A percentile compares a stretch with the other conserved stretches of the same genome.
Conservation (phyloP, 1,140 invertebrate species). For the Brachionus manjavacas region DNA sequence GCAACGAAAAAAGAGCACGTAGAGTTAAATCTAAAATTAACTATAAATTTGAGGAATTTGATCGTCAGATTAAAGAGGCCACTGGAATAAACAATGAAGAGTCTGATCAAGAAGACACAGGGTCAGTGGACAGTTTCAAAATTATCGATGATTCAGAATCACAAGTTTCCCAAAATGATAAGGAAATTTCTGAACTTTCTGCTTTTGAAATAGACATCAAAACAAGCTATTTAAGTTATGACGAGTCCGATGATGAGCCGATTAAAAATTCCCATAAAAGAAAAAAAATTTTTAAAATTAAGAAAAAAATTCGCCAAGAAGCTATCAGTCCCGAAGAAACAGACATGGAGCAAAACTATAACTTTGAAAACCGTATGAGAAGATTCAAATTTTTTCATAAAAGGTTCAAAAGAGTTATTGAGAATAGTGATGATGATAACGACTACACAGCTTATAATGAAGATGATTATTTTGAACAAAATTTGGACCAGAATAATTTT, state of each 20-base stretch:
- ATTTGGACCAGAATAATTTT: background rate
- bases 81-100: background rate
- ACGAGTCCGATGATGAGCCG: background rate
- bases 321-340: background rate
- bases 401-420: background rate
- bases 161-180: background rate
- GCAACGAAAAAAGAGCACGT: background rate
- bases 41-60: constrained; percentile 41
- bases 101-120: background rate
- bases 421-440: constrained; percentile 11
- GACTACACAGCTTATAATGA: constrained; percentile 31
- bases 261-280: background rate
- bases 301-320: background rate
- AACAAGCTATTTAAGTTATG: background rate
- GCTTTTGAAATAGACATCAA: background rate
- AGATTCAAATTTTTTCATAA: background rate
- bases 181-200: background rate
- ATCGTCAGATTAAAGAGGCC: constrained; percentile 32
- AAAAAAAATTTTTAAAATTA: background rate
- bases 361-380: background rate
- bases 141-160: background rate
- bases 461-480: constrained; percentile 36
- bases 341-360: background rate
- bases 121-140: background rate
- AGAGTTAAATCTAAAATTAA: constrained; percentile 10